Evolutionary conservation across 1,140 invertebrate genomes (phyloP).

Genomic region (Lerema accius): DNA sequence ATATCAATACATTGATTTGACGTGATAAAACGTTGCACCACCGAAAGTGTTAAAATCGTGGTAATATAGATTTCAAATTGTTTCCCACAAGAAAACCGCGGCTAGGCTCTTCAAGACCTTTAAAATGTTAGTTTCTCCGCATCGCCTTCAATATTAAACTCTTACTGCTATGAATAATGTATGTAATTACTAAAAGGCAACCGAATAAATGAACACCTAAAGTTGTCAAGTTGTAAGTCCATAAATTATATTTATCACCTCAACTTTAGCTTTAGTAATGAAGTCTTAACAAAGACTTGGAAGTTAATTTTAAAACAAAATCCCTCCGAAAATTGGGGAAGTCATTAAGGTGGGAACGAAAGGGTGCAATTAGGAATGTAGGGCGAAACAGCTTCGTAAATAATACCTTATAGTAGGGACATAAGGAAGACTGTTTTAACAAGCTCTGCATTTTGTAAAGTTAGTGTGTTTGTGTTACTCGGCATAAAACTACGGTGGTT

Average conservation of each 20-base stretch:
- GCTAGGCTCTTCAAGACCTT: no score
- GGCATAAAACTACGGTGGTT: slow-evolving; percentile 2
- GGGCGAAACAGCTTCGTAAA: slow-evolving; percentile 37
- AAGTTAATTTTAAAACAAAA: slow-evolving; percentile 59
- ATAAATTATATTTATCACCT: slow-evolving; percentile 32
- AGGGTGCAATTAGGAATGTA: slow-evolving; percentile 65
- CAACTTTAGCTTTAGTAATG: slow-evolving; percentile 19
- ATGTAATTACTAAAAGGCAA: neutral
- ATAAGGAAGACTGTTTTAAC: slow-evolving; percentile 12
- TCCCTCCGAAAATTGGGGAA: slow-evolving; percentile 64
- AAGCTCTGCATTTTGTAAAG: slow-evolving; percentile 9
- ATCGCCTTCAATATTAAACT: neutral
- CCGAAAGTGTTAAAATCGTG: no score
- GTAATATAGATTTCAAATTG: no score
- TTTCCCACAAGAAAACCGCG: no score
- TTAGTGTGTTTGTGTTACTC: slow-evolving; percentile 12
- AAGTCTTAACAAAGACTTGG: slow-evolving; percentile 27
- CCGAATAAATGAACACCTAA: slow-evolving; percentile 9
- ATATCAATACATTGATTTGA: no score
- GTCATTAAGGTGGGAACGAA: slow-evolving; percentile 63
- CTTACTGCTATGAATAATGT: slow-evolving; percentile 5
- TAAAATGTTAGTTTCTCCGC: no score
- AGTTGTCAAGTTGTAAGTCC: slow-evolving; percentile 18
- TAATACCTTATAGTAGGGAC: slow-evolving; percentile 27
- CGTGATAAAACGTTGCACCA: no score